Evolutionary conservation across 2,797 vertebrate genomes (phyloP), one percentile per base, ranked within the genome.

Genomic region (Perodicticus potto): DNA sequence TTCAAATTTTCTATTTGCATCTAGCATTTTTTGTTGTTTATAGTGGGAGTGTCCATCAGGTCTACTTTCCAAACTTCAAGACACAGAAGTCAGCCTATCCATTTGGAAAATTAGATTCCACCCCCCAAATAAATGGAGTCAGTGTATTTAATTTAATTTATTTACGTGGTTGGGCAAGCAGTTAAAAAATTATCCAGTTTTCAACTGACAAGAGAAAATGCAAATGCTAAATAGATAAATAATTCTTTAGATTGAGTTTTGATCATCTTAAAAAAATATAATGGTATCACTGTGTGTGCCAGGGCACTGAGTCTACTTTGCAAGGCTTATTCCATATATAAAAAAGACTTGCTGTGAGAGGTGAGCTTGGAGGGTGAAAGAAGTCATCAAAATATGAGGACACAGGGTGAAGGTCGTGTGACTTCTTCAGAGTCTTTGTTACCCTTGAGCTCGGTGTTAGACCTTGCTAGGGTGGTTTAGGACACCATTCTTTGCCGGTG

Each of bases 91-190:
- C 82, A 84, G 63, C 11, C 53, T 94, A 83, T 57, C 95, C 49
- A 87, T 57, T 87, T 43, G 32, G 70, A 86, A 95, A 96, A 92
- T 80, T 94, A 34, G 29, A 86, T 78, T 78, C 12, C 17, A 5
- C 20, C 70, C 29, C 19, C 22, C 9, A 93, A 73, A 53, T 86
- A 74, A 25, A 92, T 67, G 34, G 22, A 86, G 11, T 73, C 20
- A 69, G 8, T 94, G 6, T 84, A 49, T 95, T 95, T 90, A 84
- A 94, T 95, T 94, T 92, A 88, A 90, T 84, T 87, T 86, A 49
- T n/a, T 78, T 96, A 34, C 70, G 78, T 86, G 63, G 49, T 34
- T 92, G 67, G 61, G 43, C 61, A 95, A 59, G n/a, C 55, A 93
- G 67, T 95, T 91, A 43, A 49, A 78, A 57, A 87, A 32, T 22